Evolutionary conservation across 2,113 vertebrate genomes (phyloP), one percentile per base, ranked within the genome.

Genomic region (Neotoma lepida): DNA sequence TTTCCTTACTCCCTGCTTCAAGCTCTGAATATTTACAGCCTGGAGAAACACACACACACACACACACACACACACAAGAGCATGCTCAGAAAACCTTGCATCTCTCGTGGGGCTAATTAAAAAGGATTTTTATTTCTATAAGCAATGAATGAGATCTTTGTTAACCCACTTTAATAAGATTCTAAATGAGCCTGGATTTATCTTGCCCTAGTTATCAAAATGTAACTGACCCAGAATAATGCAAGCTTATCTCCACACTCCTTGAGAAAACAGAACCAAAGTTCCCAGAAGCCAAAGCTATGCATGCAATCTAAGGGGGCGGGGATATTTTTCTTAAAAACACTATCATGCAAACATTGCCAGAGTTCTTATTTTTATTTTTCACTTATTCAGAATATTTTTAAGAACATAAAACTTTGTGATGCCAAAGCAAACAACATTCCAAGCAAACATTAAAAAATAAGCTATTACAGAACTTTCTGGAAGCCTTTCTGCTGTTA

Each of bases 111-210:
- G 98, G 66, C 97, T 98, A 98, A 98, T 98, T 98, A 98, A 98
- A 98, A 98, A 85, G 6, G 98, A 97, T 97, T 98, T 98, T 98
- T 97, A 97, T 97, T 98, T 98, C 97, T 96, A 95, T 94, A 94
- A 94, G 96, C 96, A 97, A 97, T 98, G 98, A 98, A 98, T 98
- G 97, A 97, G 95, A 97, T 97, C 98, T 98, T 98, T 98, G 98
- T 98, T 96, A 97, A 96, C 95, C 90, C 70, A 98, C 97, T 98
- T 97, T 98, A 97, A 96, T 94, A 98, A 94, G 93, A 44, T 93
- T 97, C 96, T 74, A 92, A 97, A 94, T 86, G 97, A 98, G 98
- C 97, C 97, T 95, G 94, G 97, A 96, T 98, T 98, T 98, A 97
- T 98, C 98, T 97, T 97, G 98, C 96, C 96, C 98, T 97, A 97